Conservation (phyloP, 1,140 invertebrate species). For the Cyclina sinensis region DNA sequence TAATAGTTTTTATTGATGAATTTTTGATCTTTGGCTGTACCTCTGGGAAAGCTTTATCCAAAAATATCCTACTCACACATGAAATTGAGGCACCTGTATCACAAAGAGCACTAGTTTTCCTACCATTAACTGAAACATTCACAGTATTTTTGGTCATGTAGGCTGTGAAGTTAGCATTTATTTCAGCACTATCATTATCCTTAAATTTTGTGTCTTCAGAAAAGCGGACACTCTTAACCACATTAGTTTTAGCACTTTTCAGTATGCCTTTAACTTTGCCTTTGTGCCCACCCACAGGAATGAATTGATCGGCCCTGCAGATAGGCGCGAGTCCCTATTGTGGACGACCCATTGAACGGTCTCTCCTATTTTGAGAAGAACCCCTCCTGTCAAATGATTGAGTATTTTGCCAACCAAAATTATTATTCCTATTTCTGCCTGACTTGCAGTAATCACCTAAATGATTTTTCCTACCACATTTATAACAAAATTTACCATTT, state of each 20-base stretch:
- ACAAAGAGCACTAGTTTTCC: constrained; percentile 24
- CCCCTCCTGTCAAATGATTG: neutral
- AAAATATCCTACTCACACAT: constrained; percentile 11
- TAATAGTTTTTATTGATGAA: neutral
- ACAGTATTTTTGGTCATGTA: too few relatives aligned
- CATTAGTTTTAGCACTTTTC: neutral
- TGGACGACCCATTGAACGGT: neutral
- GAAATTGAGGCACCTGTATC: constrained; percentile 44
- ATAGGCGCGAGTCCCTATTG: too few relatives aligned
- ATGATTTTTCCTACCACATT: constrained; percentile 10
- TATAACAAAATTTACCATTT: neutral
- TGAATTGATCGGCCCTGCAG: neutral
- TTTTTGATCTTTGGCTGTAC: neutral
- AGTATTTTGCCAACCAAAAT: too few relatives aligned
- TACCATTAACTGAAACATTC: neutral
- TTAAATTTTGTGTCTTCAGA: neutral
- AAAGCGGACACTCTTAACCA: neutral
- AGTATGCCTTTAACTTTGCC: neutral
- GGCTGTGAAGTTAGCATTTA: too few relatives aligned
- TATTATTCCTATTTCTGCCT: too few relatives aligned
- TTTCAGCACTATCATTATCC: neutral
- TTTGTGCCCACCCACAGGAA: constrained; percentile 1
- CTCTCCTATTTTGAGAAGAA: neutral
- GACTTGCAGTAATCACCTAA: neutral
- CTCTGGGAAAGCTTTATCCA: neutral